Evolutionary conservation across 37 sponge, comb jelly and placozoan species (phyloP), one percentile per base, ranked within the genome.

Genomic region (Hexactinellida sp.): DNA sequence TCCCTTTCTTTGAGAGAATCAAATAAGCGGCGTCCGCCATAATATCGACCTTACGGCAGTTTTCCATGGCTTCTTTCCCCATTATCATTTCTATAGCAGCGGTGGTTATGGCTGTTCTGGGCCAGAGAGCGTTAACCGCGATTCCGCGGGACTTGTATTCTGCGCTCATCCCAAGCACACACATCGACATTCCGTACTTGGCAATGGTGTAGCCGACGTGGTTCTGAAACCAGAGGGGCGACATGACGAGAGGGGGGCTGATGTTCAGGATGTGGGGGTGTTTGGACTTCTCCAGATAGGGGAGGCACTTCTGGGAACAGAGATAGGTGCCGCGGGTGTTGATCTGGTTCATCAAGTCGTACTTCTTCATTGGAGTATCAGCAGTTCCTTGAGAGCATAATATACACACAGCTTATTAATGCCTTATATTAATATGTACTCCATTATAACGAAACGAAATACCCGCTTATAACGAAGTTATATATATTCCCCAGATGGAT

Each of bases 181-280:
- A 98, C 96, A 98, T 91, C 24, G 96, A 96, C 99, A 98, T 98
- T 32, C 99, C 96, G 84, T 95, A 98, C 88, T 98, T 98, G 82
- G 99, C 96, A 89, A 98, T 98, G 7, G 96, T 98, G 83, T 98
- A 98, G 0, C 96, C 99, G 89, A 55, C 82, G 71, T 98, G 99
- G 38, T 91, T 84, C 63, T 92, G 34, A 82, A 98, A 98, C 99
- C 99, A 98, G 24, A 88, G 54, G 37, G 99, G 93, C 32, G 88
- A 88, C 93, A 98, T 90, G 85, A 94, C 94, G 51, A 98, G 92
- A 0, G 99, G 99, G 38, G 99, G 99, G 55, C 96, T 94, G 83
- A 96, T 93, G 88, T 95, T 98, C 82, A 98, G 91, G 37, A 98
- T 93, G 85, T 98, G 99, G 24, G 99, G 94, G 55, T 91, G 89